Evolutionary conservation across 2,113 vertebrate genomes (phyloP), one percentile per base, ranked within the genome.

Genomic region (Halcyon senegalensis): DNA sequence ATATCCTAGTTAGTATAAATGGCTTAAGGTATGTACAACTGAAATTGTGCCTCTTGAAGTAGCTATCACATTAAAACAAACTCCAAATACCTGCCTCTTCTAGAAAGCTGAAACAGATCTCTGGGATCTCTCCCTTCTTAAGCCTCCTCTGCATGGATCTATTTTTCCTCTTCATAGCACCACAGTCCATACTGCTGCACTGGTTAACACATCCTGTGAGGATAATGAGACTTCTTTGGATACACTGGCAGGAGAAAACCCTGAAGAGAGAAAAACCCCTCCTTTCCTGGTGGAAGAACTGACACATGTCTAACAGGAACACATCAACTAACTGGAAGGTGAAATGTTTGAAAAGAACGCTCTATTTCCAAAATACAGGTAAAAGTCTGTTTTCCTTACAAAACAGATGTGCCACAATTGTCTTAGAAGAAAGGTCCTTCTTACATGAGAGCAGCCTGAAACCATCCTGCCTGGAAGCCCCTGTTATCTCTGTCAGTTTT

Each of bases 11-110:
- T 84, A 92, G 37, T 62, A 89, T 19, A 94, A 97, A 91, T 13
- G 23, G 58, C 81, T 85, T 93, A 92, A 94, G 77, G 87, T 95
- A 95, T 85, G 70, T 96, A 95, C 94, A 97, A 75, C 81, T 92
- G 84, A 85, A 94, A 73, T 46, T 1, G 2, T 64, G 93, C 94
- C 81, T 96, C 86, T 84, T 82, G 58, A 93, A 84, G 59, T 77
- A 56, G 46, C 67, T 53, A 46, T 56, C 78, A 46, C 70, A 74
- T 63, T 58, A 75, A 79, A 93, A 63, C 1, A 0, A 87, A 85
- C 55, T 25, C 66, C 37, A 67, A 73, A 84, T 46, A 63, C 53
- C 37, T 66, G 77, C 89, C 84, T 87, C 66, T 83, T 79, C 74
- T 55, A 43, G 62, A 58, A 92, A 92, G 87, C 80, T 35, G 58